phyloP scores from a whole-genome alignment of 2,113 vertebrate species.

The Paramormyrops kingsleyae region DNA sequence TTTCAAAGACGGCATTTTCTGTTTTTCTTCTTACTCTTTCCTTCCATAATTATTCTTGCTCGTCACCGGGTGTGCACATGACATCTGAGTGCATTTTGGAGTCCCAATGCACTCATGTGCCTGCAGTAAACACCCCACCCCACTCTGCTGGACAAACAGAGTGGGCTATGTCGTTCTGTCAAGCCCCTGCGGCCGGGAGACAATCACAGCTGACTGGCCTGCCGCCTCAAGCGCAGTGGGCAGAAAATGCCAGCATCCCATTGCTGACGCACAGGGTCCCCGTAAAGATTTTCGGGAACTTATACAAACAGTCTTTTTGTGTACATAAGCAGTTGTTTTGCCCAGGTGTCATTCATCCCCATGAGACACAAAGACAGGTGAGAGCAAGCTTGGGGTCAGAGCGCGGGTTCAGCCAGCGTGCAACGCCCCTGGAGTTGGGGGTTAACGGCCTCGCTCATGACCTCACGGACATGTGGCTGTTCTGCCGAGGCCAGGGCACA shows the following conservation, averaged over 20 bases:
- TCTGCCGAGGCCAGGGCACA: background rate
- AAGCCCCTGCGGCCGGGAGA: constrained; percentile 82
- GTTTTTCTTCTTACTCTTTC: constrained; percentile 49
- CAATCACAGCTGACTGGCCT: constrained; percentile 55
- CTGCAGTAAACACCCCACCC: constrained; percentile 79
- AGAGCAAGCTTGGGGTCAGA: background rate
- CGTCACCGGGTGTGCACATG: constrained; percentile 82
- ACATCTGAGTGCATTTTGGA: constrained; percentile 81
- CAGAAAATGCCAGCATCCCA: constrained; percentile 51
- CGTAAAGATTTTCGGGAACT: background rate
- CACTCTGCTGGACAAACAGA: constrained; percentile 87
- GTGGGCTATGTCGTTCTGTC: constrained; percentile 79
- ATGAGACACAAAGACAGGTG: background rate
- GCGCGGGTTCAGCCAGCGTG: background rate
- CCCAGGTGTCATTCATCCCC: background rate
- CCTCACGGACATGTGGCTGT: background rate
- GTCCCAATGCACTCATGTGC: constrained; percentile 81
- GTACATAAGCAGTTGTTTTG: background rate
- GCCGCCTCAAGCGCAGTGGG: constrained; percentile 43
- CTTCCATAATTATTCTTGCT: constrained; percentile 75
- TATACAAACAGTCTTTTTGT: background rate
- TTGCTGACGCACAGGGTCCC: background rate
- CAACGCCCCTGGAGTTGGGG: background rate
- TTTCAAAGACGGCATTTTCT: constrained; percentile 76
- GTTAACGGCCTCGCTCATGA: background rate